Conservation (phyloP, 92 coral and sea anemone species). For the Montipora capitata region DNA sequence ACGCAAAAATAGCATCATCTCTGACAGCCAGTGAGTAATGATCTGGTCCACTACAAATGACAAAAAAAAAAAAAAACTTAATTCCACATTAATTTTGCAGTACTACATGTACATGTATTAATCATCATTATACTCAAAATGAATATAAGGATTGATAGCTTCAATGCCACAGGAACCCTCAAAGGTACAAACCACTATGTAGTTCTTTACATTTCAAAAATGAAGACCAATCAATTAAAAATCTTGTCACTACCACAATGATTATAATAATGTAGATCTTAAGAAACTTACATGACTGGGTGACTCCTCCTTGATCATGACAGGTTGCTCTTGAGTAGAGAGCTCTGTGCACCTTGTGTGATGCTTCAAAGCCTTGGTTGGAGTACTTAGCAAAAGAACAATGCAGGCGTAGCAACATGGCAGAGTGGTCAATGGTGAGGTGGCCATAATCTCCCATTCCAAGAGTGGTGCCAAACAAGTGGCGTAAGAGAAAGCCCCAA, state of each 20-base stretch:
- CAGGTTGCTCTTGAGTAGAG: slow-evolving; percentile 56
- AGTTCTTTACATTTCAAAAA: no score
- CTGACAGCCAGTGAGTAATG: slow-evolving; percentile 65
- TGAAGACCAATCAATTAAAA: neutral
- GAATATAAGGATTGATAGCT: no score
- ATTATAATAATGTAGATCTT: neutral
- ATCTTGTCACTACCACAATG: no score
- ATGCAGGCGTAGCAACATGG: slow-evolving; percentile 58
- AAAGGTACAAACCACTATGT: no score
- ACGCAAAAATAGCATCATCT: slow-evolving; percentile 55
- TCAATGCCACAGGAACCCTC: no score
- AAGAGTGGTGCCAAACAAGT: slow-evolving; percentile 47
- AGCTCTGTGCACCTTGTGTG: slow-evolving; percentile 53
- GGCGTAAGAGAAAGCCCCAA: slow-evolving; percentile 43
- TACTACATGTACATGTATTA: no score
- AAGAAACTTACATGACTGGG: slow-evolving; percentile 33
- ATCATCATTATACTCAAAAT: no score
- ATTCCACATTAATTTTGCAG: no score
- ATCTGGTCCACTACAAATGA: slow-evolving; percentile 48
- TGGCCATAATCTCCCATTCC: slow-evolving; percentile 35
- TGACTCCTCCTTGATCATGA: slow-evolving; percentile 45
- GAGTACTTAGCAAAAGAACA: slow-evolving; percentile 40
- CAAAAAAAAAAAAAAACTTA: neutral
- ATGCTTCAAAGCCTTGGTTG: slow-evolving; percentile 62
- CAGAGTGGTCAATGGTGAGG: slow-evolving; percentile 33